Evolutionary conservation across 1,140 invertebrate species (phyloP), one percentile per base, ranked within the genome.

Genomic region (Drosophila parabipectinata): DNA sequence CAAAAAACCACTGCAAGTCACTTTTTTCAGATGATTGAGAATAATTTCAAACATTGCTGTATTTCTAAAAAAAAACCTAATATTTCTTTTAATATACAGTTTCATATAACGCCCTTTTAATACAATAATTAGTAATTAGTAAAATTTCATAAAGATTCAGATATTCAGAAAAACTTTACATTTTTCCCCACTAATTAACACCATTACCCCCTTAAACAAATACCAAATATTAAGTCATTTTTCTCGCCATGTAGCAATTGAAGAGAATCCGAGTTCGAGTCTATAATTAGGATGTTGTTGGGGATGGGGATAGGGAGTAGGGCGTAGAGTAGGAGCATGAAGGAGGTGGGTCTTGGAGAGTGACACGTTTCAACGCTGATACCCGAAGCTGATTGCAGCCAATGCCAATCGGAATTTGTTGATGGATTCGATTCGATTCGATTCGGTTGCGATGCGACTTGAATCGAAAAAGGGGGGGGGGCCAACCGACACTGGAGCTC

Each of bases 361-460:
- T 63, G 71, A 82, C 79, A 81, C 71, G 64, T 75, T 59, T 72
- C 79, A 68, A 15, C 41, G 73, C 53, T 83, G 77, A 83, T 83
- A 68, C 61, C 64, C 58, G 74, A 51, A 47, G 54, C 58, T 59
- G 79, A 82, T 82, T 80, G 68, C 30, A 61, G 14, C 71, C 57
- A 74, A 54, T 71, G 48, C 41, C 64, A 71, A 76, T 79, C 74
- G 76, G 76, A 83, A 83, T 84, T 66, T 50, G 75, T 62, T 57
- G 60, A 75, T 55, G 67, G 69, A 78, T 74, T 72, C 54, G 64
- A 66, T 67, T 45, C 47, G 45, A 39, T 63, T 51, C 15, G 44
- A 14, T 5, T 44, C 39, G 39, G 5, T 41, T 41, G 8, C 39
- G 41, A 44, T 44, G 41, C 14, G 41, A 44, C 41, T 44, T 18